Base-by-base conservation (phyloP, 2,113 vertebrate genomes). In the Fulica atra region DNA sequence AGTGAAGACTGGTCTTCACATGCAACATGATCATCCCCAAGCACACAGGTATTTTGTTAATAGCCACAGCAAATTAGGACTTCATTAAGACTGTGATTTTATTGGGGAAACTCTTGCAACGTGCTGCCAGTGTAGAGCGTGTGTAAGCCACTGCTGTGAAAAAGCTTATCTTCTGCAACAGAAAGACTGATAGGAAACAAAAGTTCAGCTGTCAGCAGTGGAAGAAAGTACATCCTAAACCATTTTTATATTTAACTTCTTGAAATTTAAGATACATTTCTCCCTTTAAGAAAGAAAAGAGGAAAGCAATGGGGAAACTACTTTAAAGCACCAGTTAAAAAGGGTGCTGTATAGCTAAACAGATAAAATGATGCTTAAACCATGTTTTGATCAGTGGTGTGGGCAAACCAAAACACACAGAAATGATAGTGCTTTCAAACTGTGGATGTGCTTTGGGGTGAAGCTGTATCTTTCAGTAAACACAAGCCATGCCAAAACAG, bases 31-130 rank as follows among this genome's bases (percentile, higher is more conserved):
- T 48, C 25, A 13, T 35, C 29, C 38, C 23, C 33, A 42, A 15
- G 15, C 17, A 33, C 0, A 0, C 23, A 16, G 4, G 10, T 50
- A 46, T 38, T 81, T 59, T 5, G 33, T 56, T 46, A 60, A 65
- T 21, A 65, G 35, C 24, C 44, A n/a, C n/a, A 38, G 38, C 24
- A 60, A 86, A 64, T 50, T 17, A 63, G 20, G 20, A 64, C 35
- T 65, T 78, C 28, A 44, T 13, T 44, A 54, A 44, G 26, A 59
- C 17, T 16, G 42, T 5, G 12, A 5, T 78, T 87, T 48, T 28
- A 5, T 26, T 40, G 29, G 44, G 21, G 28, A 54, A 42, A 29
- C 15, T 33, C 42, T 16, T 31, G n/a, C 13, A 68, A 31, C 8
- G 9, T 10, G 54, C 42, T 35, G 31, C 4, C 16, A 64, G 68